Evolutionary conservation across 1,140 invertebrate species (phyloP), one percentile per base, ranked within the genome.

Genomic region (Drosophila arawakana): DNA sequence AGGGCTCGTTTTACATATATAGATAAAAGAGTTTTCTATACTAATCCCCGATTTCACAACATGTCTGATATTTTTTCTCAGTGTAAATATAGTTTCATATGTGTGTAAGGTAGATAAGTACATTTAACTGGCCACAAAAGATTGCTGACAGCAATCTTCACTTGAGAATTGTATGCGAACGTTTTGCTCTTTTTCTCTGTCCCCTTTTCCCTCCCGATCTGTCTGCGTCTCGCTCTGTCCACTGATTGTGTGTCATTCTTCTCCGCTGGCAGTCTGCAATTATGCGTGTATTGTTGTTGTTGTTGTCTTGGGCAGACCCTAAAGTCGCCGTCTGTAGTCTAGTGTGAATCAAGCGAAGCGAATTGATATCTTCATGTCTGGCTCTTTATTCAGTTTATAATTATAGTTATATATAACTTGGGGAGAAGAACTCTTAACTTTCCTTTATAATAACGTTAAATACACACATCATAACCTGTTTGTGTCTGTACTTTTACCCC

Each of bases 111-210:
- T 69, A 69, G 72, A 62, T 74, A 70, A 69, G 65, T 73, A 69
- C 81, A 61, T 63, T 62, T 57, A 55, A 76, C 35, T 69, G 60
- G 49, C 71, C 68, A 66, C 72, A 59, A 79, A 73, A 83, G 83
- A 82, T 71, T 86, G 83, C 83, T 86, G 83, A 88, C 83, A 86
- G 84, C 83, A 63, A 80, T 52, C 82, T 78, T 57, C 74, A 78
- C 63, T 75, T 72, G 79, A 66, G 79, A 73, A 74, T 78, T 44
- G 63, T 63, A 47, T 60, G 67, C 55, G 52, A 34, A 71, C 67
- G 67, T 46, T 54, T 67, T 70, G 80, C 50, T 78, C 78, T 70
- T 43, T 13, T 39, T 35, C 13, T 37, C 18, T 15, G n/a, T 5
- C 5, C 35, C 15, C 18, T 54, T 50, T 67, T 66, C 59, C 7